Evolutionary conservation across 2,888 invertebrate genomes (phyloP).

Genomic region (Campaea margaritaria): DNA sequence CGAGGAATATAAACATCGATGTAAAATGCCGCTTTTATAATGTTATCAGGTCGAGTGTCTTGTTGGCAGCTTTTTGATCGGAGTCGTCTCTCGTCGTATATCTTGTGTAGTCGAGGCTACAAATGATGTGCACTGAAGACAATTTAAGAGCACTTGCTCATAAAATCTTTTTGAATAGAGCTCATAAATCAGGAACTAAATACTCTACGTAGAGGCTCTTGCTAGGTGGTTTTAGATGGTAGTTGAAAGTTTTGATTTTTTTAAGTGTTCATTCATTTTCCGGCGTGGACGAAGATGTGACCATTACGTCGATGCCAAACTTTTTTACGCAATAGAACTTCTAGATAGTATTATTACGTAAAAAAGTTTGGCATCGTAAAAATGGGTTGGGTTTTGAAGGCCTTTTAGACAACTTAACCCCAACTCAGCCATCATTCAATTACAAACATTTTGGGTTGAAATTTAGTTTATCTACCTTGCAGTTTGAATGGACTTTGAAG

Average conservation of each 20-base stretch:
- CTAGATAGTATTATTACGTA: no score
- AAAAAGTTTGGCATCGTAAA: no score
- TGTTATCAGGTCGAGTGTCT: conserved; percentile 56
- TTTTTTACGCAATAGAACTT: no score
- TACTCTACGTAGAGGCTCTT: background rate
- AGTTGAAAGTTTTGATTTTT: background rate
- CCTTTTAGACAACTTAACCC: no score
- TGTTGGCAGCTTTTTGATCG: conserved; percentile 62
- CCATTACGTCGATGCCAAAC: no score
- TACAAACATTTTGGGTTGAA: no score
- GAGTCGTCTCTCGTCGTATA: conserved; percentile 43
- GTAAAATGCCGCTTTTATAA: conserved; percentile 46
- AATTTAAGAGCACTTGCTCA: conserved; percentile 18
- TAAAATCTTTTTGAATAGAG: conserved; percentile 22
- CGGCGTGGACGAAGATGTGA: no score
- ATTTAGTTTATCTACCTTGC: no score
- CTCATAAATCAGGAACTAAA: conserved; percentile 12
- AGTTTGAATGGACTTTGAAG: background rate
- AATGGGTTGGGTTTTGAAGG: no score
- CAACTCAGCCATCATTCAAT: no score
- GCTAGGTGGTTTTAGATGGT: background rate
- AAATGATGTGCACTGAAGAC: conserved; percentile 30
- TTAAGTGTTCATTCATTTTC: background rate
- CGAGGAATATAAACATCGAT: conserved; percentile 52
- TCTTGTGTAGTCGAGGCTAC: conserved; percentile 45